Conservation (phyloP, 2,797 vertebrate species). For the Monodelphis domestica region DNA sequence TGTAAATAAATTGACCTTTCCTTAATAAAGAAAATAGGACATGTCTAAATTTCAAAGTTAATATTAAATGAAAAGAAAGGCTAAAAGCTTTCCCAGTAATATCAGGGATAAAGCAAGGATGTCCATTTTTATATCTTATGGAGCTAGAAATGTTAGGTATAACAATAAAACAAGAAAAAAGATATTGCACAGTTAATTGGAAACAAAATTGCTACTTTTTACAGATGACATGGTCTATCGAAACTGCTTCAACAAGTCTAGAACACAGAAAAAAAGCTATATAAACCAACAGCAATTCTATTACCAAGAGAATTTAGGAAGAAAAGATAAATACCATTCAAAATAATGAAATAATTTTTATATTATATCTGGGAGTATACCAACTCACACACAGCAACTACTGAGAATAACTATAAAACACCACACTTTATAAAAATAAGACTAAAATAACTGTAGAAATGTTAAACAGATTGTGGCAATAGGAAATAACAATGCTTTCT, state of each 20-base stretch:
- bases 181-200: background rate
- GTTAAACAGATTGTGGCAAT: too few relatives aligned
- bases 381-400: background rate
- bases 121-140: background rate
- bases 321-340: background rate
- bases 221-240: background rate
- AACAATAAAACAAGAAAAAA: background rate
- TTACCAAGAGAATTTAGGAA: too few relatives aligned
- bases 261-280: too few relatives aligned
- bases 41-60: background rate
- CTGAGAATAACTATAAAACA: background rate
- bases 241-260: background rate
- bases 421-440: background rate
- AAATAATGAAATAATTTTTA: background rate
- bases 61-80: background rate
- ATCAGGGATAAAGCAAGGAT: background rate
- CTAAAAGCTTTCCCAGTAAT: background rate
- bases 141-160: background rate
- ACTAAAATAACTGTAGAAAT: background rate
- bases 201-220: background rate
- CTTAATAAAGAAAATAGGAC: background rate
- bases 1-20: background rate
- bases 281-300: too few relatives aligned
- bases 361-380: background rate
- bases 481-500: background rate